Evolutionary conservation across 2,888 invertebrate species (phyloP).

Genomic region (Malthinus flaveolus): DNA sequence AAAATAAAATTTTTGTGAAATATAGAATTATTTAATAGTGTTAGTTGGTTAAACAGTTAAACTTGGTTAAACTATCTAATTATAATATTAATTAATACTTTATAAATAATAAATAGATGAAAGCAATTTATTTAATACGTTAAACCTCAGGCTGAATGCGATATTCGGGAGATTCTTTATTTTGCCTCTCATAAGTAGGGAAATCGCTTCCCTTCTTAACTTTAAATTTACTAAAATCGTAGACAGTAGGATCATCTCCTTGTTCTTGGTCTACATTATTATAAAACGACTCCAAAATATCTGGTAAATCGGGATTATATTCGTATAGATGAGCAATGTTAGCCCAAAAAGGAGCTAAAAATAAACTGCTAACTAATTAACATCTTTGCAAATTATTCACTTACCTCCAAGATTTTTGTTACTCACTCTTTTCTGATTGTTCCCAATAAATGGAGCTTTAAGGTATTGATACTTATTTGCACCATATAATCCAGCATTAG

Average conservation of each 20-base stretch:
- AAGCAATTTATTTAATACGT: neutral
- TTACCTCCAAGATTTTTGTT: constrained; percentile 9
- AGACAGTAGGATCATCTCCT: constrained; percentile 41
- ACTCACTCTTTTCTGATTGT: neutral
- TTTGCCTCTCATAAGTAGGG: constrained; percentile 12
- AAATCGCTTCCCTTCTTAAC: constrained; percentile 33
- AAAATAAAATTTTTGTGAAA: too few relatives aligned
- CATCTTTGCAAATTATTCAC: neutral
- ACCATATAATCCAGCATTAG: constrained; percentile 3
- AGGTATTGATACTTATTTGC: constrained; percentile 3
- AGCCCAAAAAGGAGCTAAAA: constrained; percentile 46
- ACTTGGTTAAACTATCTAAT: too few relatives aligned
- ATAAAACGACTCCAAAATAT: constrained; percentile 34
- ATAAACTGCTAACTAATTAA: neutral
- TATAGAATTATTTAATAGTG: too few relatives aligned
- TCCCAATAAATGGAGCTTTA: constrained; percentile 1
- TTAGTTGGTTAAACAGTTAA: too few relatives aligned
- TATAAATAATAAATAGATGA: neutral
- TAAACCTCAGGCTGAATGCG: constrained; percentile 29
- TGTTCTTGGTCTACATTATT: constrained; percentile 36
- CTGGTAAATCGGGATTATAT: constrained; percentile 48
- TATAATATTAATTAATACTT: too few relatives aligned
- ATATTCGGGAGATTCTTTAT: constrained; percentile 34
- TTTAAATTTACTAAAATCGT: constrained; percentile 41
- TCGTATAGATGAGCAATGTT: constrained; percentile 49